These are phyloP conservation scores for Chlorops oryzae DNA, from an alignment of 1,140 invertebrate species.

Conservation along the genomic window DNA sequence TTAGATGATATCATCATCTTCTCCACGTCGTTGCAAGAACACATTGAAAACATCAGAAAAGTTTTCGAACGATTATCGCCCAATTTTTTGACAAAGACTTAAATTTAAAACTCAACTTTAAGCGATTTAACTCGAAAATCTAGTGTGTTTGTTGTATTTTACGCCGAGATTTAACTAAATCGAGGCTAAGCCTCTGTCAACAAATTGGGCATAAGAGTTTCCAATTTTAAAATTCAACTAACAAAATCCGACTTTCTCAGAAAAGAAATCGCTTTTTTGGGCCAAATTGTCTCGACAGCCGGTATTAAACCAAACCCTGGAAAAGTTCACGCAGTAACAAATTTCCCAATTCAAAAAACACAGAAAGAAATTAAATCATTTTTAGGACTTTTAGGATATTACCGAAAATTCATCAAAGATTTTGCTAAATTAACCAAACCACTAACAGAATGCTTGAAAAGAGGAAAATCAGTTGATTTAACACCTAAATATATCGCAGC, in stretches of 20 bases:
- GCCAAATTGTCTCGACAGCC: conserved; percentile 11
- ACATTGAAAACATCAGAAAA: conserved; percentile 12
- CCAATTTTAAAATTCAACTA: conserved; percentile 29
- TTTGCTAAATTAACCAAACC: conserved; percentile 17
- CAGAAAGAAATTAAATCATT: conserved; percentile 21
- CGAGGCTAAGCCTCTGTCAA: too few species aligned
- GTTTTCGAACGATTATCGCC: conserved; percentile 27
- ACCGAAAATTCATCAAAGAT: too few species aligned
- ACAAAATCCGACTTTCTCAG: conserved; percentile 21
- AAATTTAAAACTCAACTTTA: too few species aligned
- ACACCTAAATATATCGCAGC: conserved; percentile 12
- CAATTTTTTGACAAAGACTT: too few species aligned
- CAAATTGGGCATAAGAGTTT: too few species aligned
- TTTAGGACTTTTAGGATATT: conserved; percentile 34
- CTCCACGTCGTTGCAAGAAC: conserved; percentile 6
- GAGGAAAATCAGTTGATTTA: conserved; percentile 21
- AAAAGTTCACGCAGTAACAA: conserved; percentile 20
- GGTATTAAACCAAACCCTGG: conserved; percentile 31
- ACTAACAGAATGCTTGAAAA: conserved; percentile 10
- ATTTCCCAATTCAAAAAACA: conserved; percentile 19
- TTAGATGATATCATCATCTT: conserved; percentile 21
- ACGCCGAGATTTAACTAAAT: too few species aligned
- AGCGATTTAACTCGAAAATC: too few species aligned
- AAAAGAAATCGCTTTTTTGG: conserved; percentile 8
- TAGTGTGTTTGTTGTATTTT: too few species aligned